phyloP scores from a whole-genome alignment of 2,113 vertebrate species.

The human region DNA sequence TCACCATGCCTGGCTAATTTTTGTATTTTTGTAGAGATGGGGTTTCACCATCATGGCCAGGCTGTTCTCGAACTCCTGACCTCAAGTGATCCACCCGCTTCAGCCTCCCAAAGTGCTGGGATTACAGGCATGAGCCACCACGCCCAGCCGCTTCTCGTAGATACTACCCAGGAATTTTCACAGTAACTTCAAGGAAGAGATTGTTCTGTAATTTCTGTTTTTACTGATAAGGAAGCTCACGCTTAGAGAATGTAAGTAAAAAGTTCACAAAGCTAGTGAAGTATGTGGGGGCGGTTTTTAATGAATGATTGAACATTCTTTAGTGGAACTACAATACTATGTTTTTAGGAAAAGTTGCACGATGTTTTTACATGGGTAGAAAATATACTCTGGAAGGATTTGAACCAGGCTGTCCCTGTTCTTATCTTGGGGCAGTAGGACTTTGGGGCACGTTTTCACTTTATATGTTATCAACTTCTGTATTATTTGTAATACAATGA shows the following conservation, averaged over 20 bases:
- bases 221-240: neutral
- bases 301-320: neutral
- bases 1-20: too few relatives aligned
- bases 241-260: neutral
- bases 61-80: too few relatives aligned
- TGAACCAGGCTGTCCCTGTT: neutral
- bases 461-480: neutral
- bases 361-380: neutral
- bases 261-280: neutral
- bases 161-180: neutral
- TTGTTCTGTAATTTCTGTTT: neutral
- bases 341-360: neutral
- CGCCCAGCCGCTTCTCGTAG: fast-evolving
- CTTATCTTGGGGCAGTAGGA: neutral
- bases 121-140: too few relatives aligned
- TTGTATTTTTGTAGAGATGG: too few relatives aligned
- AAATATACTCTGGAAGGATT: neutral
- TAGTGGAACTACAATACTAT: fast-evolving
- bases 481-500: neutral
- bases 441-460: neutral
- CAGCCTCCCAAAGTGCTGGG: too few relatives aligned
- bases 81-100: fast-evolving
- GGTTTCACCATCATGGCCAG: too few relatives aligned
- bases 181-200: neutral
- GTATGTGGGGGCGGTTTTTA: neutral